These are phyloP conservation scores for Tauraco hartlaubi DNA, from an alignment of 2,797 vertebrate genomes.

Conservation along the genomic window DNA sequence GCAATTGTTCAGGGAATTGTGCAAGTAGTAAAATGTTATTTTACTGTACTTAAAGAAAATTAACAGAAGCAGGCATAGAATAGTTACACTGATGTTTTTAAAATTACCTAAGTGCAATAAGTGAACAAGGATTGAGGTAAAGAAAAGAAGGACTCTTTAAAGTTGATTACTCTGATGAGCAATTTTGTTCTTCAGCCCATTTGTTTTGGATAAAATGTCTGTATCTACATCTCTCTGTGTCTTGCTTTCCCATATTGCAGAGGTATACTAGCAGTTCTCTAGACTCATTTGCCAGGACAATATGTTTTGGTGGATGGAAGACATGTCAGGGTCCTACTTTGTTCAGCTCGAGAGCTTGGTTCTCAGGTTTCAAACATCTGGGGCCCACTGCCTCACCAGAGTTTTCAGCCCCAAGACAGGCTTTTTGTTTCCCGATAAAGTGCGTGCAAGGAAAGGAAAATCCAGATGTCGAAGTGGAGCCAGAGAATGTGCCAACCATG, in stretches of 20 bases:
- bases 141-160: background rate
- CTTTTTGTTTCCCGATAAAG: background rate
- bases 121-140: background rate
- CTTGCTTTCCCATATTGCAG: background rate
- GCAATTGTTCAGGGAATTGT: constrained; percentile 69
- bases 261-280: background rate
- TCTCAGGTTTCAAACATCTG: background rate
- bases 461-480: background rate
- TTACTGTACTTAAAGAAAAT: constrained; percentile 69
- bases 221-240: background rate
- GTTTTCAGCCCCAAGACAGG: background rate
- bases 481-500: rapidly evolving
- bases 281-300: background rate
- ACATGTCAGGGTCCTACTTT: background rate
- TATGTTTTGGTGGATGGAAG: background rate
- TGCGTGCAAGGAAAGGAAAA: background rate
- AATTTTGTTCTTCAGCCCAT: constrained; percentile 12
- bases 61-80: constrained; percentile 54
- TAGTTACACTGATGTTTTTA: constrained; percentile 12
- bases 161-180: constrained; percentile 8
- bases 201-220: constrained; percentile 10
- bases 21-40: constrained; percentile 64
- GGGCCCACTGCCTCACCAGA: background rate
- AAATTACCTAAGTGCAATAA: constrained; percentile 24
- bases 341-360: background rate